phyloP scores from a whole-genome alignment of 2,797 vertebrate species.

The Pseudomugil tenellus region DNA sequence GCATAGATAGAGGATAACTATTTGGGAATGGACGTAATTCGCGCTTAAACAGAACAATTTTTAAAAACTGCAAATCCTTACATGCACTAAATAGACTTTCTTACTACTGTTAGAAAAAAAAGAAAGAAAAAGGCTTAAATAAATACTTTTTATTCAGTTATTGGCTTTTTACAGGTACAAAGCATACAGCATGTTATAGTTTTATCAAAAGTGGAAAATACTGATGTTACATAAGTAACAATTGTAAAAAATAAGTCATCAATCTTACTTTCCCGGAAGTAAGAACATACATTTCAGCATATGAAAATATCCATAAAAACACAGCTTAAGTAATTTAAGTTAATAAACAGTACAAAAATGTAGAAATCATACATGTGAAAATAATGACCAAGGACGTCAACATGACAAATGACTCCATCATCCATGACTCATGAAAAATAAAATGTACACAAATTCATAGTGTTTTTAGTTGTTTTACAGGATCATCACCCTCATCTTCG shows the following conservation, averaged over 20 bases:
- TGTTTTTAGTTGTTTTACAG: constrained; percentile 73
- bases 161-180: constrained; percentile 99
- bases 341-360: constrained; percentile 93
- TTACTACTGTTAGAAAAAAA: constrained; percentile 5
- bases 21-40: constrained; percentile 15
- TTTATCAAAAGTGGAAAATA: constrained; percentile 99
- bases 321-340: constrained; percentile 91
- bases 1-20: constrained; percentile 39
- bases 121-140: constrained; percentile 85
- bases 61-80: constrained; percentile 23
- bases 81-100: constrained; percentile 14
- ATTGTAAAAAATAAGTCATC: constrained; percentile 98
- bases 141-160: constrained; percentile 99
- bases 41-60: constrained; percentile 31
- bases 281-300: constrained; percentile 95
- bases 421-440: constrained; percentile 69
- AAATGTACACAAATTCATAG: constrained; percentile 83
- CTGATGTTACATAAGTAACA: constrained; percentile 99
- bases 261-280: constrained; percentile 99
- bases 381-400: constrained; percentile 72
- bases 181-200: constrained; percentile 99
- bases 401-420: constrained; percentile 73
- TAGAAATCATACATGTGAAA: constrained; percentile 87
- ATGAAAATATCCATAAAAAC: constrained; percentile 99
- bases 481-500: constrained; percentile 69